Conservation (phyloP, 2,888 invertebrate genomes). For the Idaea biselata region DNA sequence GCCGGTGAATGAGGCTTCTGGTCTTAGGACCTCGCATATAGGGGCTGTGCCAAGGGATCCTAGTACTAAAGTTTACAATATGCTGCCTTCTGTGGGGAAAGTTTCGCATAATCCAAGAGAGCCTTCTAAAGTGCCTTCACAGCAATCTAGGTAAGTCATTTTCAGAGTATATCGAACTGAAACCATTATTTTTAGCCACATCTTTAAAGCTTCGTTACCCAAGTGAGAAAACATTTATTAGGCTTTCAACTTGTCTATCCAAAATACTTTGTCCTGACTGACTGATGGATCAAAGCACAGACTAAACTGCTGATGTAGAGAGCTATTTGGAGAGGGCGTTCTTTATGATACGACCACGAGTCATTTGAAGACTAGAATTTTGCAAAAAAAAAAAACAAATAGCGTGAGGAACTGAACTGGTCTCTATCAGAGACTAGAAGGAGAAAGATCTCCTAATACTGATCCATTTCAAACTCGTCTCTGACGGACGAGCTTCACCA, state of each 20-base stretch:
- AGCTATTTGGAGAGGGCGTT: too few species aligned
- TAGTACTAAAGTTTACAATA: constrained; percentile 57
- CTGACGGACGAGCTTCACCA: too few species aligned
- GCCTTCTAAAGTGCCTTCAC: constrained; percentile 62
- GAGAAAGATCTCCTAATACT: too few species aligned
- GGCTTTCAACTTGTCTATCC: background rate
- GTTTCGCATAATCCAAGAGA: constrained; percentile 63
- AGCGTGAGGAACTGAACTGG: too few species aligned
- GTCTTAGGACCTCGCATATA: constrained; percentile 69
- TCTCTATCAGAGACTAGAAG: too few species aligned
- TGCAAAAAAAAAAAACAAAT: background rate
- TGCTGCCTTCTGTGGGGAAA: constrained; percentile 69
- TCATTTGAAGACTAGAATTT: too few species aligned
- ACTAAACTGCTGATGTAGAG: too few species aligned
- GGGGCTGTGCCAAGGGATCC: constrained; percentile 50
- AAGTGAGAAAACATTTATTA: background rate
- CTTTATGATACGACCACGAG: background rate
- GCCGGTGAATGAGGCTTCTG: constrained; percentile 57
- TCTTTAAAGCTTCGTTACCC: background rate
- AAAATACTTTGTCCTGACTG: background rate
- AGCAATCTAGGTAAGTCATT: constrained; percentile 55
- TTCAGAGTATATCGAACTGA: background rate
- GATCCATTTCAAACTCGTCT: too few species aligned
- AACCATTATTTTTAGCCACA: background rate
- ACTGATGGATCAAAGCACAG: too few species aligned